phyloP scores from a whole-genome alignment of 2,888 invertebrate species.

The Apoda limacodes region DNA sequence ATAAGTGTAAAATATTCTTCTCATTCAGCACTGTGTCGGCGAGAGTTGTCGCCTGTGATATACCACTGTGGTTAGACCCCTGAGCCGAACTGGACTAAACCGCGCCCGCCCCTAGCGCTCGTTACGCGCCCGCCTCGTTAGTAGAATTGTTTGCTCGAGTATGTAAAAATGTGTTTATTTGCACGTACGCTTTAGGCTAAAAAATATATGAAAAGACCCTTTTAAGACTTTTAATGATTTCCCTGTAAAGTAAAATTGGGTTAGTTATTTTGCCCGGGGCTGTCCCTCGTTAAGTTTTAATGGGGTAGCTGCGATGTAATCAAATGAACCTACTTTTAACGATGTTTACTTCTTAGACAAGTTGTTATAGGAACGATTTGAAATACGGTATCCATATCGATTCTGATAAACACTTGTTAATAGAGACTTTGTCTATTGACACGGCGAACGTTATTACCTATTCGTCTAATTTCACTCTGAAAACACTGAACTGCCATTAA shows the following conservation, averaged over 20 bases:
- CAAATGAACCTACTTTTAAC: constrained; percentile 61
- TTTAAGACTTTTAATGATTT: constrained; percentile 71
- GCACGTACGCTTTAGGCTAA: constrained; percentile 66
- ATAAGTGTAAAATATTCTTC: no score
- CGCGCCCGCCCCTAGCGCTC: constrained; percentile 35
- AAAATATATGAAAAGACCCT: constrained; percentile 68
- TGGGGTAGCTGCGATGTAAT: constrained; percentile 68
- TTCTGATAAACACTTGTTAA: no score
- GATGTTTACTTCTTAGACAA: constrained; percentile 48
- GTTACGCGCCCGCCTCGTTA: constrained; percentile 66
- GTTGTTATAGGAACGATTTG: no score
- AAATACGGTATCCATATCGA: no score
- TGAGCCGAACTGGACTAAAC: constrained; percentile 1
- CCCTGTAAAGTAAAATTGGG: constrained; percentile 70
- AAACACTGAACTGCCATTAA: no score
- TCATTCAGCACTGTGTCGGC: no score
- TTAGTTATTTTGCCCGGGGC: constrained; percentile 69
- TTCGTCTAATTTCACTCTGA: no score
- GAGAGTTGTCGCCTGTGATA: no score
- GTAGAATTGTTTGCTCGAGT: constrained; percentile 69
- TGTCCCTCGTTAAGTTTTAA: constrained; percentile 70
- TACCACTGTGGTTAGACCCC: no score
- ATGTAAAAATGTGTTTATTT: constrained; percentile 71
- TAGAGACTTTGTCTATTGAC: no score
- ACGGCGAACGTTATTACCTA: no score